Percentiles rank a stretch among this genome's conserved stretches.
These are phyloP conservation scores for Sminthurides aquaticus DNA, from an alignment of 2,888 invertebrate genomes.

Conservation along the genomic window DNA sequence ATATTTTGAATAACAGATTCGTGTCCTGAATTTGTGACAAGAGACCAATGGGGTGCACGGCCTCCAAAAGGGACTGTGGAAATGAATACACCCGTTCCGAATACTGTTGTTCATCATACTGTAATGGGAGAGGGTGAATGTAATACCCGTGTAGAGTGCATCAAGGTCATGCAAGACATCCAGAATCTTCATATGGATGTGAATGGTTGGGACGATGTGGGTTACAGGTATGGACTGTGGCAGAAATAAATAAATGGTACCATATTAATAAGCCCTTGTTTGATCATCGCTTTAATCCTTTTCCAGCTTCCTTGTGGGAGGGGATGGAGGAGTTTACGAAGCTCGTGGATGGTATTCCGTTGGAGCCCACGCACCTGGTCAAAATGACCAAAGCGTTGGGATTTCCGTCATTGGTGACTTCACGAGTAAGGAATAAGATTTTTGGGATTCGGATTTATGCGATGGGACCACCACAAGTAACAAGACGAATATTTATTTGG, in stretches of 20 bases:
- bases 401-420: conserved; percentile 67
- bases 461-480: background rate
- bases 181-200: conserved; percentile 58
- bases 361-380: conserved; percentile 64
- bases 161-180: conserved; percentile 57
- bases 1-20: background rate
- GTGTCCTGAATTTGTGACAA: conserved; percentile 54
- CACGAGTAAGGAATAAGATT: conserved; percentile 53
- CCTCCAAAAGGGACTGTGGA: conserved; percentile 45
- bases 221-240: conserved; percentile 51
- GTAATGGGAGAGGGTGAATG: conserved; percentile 48
- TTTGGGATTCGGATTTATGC: background rate
- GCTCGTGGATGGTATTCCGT: conserved; percentile 56
- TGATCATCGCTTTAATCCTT: background rate
- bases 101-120: conserved; percentile 59
- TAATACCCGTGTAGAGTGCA: conserved; percentile 59
- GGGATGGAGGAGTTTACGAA: conserved; percentile 58
- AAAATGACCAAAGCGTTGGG: conserved; percentile 62
- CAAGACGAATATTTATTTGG: no score
- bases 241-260: background rate
- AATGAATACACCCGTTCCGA: conserved; percentile 54
- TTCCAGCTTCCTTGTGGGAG: conserved; percentile 62
- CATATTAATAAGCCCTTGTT: background rate
- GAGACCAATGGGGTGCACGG: conserved; percentile 57
- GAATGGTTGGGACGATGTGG: conserved; percentile 52